phyloP scores from a whole-genome alignment of 2,797 vertebrate species.

The Fundulus diaphanus region DNA sequence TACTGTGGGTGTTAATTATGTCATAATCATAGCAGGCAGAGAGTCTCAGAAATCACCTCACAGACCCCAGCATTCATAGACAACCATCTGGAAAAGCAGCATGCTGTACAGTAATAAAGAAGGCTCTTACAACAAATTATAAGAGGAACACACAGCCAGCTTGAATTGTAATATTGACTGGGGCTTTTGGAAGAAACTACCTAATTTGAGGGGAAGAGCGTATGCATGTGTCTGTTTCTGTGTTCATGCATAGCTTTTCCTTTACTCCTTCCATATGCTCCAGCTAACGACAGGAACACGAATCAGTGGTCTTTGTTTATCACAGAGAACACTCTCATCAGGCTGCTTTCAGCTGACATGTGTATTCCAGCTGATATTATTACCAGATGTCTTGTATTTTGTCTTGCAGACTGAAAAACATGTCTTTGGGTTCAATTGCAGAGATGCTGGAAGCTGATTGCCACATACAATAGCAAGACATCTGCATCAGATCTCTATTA shows the following conservation, averaged over 20 bases:
- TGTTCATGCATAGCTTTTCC: slow-evolving; percentile 49
- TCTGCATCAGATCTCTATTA: slow-evolving; percentile 80
- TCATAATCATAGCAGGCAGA: slow-evolving; percentile 81
- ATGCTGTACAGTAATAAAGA: slow-evolving; percentile 63
- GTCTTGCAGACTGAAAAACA: slow-evolving; percentile 70
- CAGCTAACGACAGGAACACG: slow-evolving; percentile 47
- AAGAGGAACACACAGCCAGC: slow-evolving; percentile 44
- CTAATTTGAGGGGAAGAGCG: slow-evolving; percentile 46
- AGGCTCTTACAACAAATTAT: slow-evolving; percentile 57
- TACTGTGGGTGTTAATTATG: slow-evolving; percentile 82
- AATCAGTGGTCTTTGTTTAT: slow-evolving; percentile 73
- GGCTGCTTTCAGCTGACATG: slow-evolving; percentile 69
- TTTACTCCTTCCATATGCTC: slow-evolving; percentile 45
- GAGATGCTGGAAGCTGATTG: slow-evolving; percentile 79
- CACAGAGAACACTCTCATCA: slow-evolving; percentile 72
- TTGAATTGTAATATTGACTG: slow-evolving; percentile 71
- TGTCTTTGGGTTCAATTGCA: slow-evolving; percentile 78
- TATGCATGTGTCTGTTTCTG: slow-evolving; percentile 24
- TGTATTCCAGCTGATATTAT: slow-evolving; percentile 77
- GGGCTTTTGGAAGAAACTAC: slow-evolving; percentile 57
- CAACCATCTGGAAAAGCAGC: slow-evolving; percentile 77
- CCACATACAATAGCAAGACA: slow-evolving; percentile 75
- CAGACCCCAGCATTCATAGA: slow-evolving; percentile 77
- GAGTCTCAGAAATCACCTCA: slow-evolving; percentile 76
- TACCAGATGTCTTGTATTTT: slow-evolving; percentile 82